Conservation (phyloP, 2,888 invertebrate genomes). For the Dugesia japonica region DNA sequence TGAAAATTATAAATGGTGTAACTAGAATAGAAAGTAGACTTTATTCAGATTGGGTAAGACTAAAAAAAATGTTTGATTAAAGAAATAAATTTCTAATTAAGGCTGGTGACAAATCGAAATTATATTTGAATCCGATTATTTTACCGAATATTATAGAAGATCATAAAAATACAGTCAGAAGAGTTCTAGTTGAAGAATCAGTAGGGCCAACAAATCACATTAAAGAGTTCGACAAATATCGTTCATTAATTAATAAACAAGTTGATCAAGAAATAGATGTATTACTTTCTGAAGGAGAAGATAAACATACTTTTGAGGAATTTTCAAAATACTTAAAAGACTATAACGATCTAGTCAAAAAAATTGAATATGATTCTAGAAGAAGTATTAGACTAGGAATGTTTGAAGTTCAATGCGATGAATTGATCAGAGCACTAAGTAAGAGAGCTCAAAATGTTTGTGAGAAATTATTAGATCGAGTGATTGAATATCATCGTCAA, state of each 20-base stretch:
- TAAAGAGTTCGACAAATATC: conserved; percentile 57
- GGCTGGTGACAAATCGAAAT: conserved; percentile 22
- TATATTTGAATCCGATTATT: conserved; percentile 58
- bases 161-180: conserved; percentile 55
- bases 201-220: conserved; percentile 44
- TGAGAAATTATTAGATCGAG: conserved; percentile 58
- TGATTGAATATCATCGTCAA: conserved; percentile 65
- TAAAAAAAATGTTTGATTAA: neutral
- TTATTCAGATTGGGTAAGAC: conserved; percentile 57
- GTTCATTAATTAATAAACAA: conserved; percentile 46
- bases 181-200: conserved; percentile 45
- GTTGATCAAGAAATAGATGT: conserved; percentile 54
- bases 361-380: conserved; percentile 47
- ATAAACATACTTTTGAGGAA: conserved; percentile 50
- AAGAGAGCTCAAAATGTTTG: conserved; percentile 58
- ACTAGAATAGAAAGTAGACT: conserved; percentile 64
- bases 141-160: conserved; percentile 56
- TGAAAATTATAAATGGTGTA: conserved; percentile 58
- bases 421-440: conserved; percentile 60
- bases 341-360: conserved; percentile 50
- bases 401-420: conserved; percentile 67
- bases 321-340: conserved; percentile 49
- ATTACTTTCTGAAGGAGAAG: conserved; percentile 54
- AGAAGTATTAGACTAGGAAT: conserved; percentile 56
- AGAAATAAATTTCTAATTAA: conserved; percentile 7